A percentile compares a stretch with the other conserved stretches of the same genome.
phyloP scores from a whole-genome alignment of 2,888 invertebrate genomes.

The Scaptomyza caliginosa region DNA sequence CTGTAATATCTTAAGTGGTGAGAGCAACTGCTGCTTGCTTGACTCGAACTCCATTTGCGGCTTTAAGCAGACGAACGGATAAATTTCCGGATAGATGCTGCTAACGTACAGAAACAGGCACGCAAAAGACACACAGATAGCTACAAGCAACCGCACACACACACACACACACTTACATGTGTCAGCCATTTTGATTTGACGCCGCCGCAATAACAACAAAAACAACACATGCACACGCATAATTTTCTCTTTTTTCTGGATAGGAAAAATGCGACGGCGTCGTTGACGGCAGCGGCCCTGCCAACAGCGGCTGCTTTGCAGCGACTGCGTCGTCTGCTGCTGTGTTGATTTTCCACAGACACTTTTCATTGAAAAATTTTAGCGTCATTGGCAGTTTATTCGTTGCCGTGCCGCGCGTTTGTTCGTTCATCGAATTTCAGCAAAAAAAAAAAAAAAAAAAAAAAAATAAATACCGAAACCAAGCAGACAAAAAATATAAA shows the following conservation, averaged over 20 bases:
- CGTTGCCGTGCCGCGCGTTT: slow-evolving; percentile 72
- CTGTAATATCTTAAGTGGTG: neutral
- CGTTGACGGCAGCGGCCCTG: slow-evolving; percentile 7
- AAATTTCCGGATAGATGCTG: slow-evolving; percentile 66
- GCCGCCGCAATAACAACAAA: slow-evolving; percentile 37
- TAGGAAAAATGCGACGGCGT: slow-evolving; percentile 57
- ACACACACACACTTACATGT: slow-evolving; percentile 10
- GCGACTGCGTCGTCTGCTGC: slow-evolving; percentile 21
- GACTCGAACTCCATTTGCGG: slow-evolving; percentile 30
- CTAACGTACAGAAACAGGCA: slow-evolving; percentile 18
- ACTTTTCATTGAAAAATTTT: slow-evolving; percentile 67
- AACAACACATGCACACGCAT: slow-evolving; percentile 25
- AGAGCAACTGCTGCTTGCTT: slow-evolving; percentile 16
- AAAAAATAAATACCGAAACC: slow-evolving; percentile 20
- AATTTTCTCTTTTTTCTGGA: slow-evolving; percentile 64
- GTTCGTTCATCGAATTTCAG: slow-evolving; percentile 71
- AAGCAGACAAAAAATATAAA: slow-evolving; percentile 16
- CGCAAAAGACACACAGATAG: neutral
- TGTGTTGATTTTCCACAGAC: slow-evolving; percentile 64
- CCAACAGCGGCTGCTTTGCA: slow-evolving; percentile 20
- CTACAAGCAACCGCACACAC: neutral
- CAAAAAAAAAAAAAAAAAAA: slow-evolving; percentile 20
- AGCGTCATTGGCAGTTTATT: slow-evolving; percentile 66
- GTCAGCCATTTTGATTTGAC: slow-evolving; percentile 61
- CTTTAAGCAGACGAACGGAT: slow-evolving; percentile 47